Base-by-base conservation (phyloP, 2,113 vertebrate species). In the Pelecanus crispus region DNA sequence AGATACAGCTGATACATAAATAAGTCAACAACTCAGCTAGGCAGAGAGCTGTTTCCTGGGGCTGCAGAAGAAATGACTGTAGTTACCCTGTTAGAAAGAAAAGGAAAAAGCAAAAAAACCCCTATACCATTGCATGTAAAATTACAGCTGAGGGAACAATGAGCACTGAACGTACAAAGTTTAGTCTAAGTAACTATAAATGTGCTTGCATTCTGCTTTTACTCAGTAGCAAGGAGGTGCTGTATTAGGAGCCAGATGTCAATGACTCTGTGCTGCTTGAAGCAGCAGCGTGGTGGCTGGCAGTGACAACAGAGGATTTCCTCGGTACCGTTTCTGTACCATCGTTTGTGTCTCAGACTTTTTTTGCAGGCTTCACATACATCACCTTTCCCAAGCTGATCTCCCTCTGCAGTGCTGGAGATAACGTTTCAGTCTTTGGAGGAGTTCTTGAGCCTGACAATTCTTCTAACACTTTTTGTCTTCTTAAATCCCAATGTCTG, bases 101-200 rank as follows among this genome's bases (percentile, higher is more conserved):
- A 73, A 4, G 31, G 44, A 9, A n/a, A 55, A 3, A 13, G 44
- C 14, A 34, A 49, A 36, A 25, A 14, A n/a, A 11, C 7, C 45
- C 8, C 13, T 6, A 1, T 6, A 10, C 15, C 20, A 0, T 0
- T 20, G 28, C 50, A 1, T 2, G 31, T 0, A 1, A 17, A 16
- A 25, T 2, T 10, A 6, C 7, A 12, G 3, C 4, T 1, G 44
- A 9, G 78, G 34, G 52, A n/a, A 10, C 1, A 5, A 18, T 0
- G 10, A 34, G 40, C 0, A 1, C 3, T 31, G 49, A 11, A 10
- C 0, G 0, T 1, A 8, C 9, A 1, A 9, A 36, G 26, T 6
- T n/a, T 2, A 2, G 17, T 7, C 71, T 21, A 2, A 1, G 3
- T 36, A 6, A 3, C 24, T 34, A 7, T 7, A 17, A 38, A 10